These are phyloP conservation scores for Protomyctophum bolini DNA, from an alignment of 2,113 vertebrate genomes.

Conservation along the genomic window DNA sequence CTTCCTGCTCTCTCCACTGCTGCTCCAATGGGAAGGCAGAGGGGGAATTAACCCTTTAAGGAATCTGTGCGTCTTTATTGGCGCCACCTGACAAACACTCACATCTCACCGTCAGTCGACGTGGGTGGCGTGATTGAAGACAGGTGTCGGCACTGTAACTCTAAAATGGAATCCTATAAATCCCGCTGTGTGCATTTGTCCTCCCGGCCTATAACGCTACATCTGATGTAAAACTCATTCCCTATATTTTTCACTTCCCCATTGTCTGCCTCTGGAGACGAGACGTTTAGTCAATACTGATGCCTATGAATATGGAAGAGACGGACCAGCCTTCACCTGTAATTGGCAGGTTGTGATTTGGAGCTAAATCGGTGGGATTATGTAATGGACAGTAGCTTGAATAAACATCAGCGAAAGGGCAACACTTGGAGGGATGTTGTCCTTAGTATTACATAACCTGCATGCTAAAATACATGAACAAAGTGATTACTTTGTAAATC, in stretches of 20 bases:
- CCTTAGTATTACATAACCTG: slow-evolving; percentile 41
- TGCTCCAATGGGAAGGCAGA: too few species aligned
- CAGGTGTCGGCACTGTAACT: slow-evolving; percentile 36
- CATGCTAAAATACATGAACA: not conserved
- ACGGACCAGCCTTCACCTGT: slow-evolving; percentile 64
- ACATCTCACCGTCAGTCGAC: slow-evolving; percentile 27
- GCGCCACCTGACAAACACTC: slow-evolving; percentile 27
- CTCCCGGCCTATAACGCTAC: slow-evolving; percentile 41
- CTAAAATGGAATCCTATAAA: slow-evolving; percentile 59
- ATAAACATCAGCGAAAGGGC: slow-evolving; percentile 70
- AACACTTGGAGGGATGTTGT: slow-evolving; percentile 58
- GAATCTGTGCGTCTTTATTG: slow-evolving; percentile 18
- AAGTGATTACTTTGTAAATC: too few species aligned
- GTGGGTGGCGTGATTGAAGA: slow-evolving; percentile 25
- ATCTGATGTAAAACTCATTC: slow-evolving; percentile 34
- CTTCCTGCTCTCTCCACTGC: too few species aligned
- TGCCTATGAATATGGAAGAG: slow-evolving; percentile 73
- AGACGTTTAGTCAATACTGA: slow-evolving; percentile 72
- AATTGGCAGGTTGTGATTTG: slow-evolving; percentile 71
- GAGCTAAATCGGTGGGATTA: slow-evolving; percentile 75
- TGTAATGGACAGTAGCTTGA: slow-evolving; percentile 70
- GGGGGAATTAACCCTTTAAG: not conserved
- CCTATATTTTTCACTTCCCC: slow-evolving; percentile 46
- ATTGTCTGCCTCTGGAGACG: slow-evolving; percentile 56
- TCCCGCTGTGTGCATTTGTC: slow-evolving; percentile 68